Evolutionary conservation across 2,797 vertebrate genomes (phyloP), one percentile per base, ranked within the genome.

Genomic region (Rhabdomys pumilio): DNA sequence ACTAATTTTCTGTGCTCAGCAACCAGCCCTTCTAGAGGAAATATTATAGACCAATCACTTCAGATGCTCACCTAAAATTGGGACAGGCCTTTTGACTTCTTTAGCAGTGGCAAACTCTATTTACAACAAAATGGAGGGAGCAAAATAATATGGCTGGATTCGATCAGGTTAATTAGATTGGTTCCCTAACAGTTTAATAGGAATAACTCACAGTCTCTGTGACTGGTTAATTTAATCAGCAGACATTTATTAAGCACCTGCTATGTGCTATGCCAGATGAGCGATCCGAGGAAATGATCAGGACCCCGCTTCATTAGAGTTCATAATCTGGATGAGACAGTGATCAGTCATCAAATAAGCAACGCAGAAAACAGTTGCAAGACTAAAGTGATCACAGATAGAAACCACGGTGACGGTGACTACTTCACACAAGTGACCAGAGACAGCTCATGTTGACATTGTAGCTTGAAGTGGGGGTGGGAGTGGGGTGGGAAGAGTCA

Each of bases 1-100:
- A 96, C 53, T 63, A 88, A 88, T 93, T 85, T 55, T 93, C 76
- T 73, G 34, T 92, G 65, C 0, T 57, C 31, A 89, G 50, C 86
- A 94, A 80, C 57, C 17, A 83, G 86, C 75, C 7, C 31, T 90
- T 65, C 19, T 94, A 69, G 59, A n/a, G 59, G 44, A 88, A 61
- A 77, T 19, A 15, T 13, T 77, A 1, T 55, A 76, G 79, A 85
- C 57, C 65, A 90, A 80, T 79, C 7, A 82, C 6, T 81, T 90
- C 24, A 65, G 92, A 69, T 50, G 57, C 34, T 26, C n/a, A 93
- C 55, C 69, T 91, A 38, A 65, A 61, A 94, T 75, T 57, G 34
- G 10, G 38, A 63, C 17, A 75, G 24, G 57, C 0, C 3, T 87
- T 91, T 82, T 14, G 55, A 13, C 38, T 87, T 31, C 41, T 77